These are phyloP conservation scores for Lithophane socia DNA, from an alignment of 2,888 invertebrate genomes.

Conservation along the genomic window DNA sequence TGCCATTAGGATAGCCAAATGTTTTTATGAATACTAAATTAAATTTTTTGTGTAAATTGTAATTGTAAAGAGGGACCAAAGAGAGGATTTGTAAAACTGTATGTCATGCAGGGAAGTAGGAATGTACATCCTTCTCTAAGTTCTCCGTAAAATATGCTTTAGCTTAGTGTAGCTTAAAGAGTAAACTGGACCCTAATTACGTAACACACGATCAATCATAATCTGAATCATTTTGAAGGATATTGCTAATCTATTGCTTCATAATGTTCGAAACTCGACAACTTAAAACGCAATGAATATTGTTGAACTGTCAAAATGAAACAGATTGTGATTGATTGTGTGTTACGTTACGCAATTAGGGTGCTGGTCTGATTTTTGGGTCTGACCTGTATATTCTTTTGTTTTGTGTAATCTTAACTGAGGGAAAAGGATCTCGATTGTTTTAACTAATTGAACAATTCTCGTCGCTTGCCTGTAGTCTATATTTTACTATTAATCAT, in stretches of 20 bases:
- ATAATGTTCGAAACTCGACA: too few species aligned
- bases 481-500: slow-evolving; percentile 5
- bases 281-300: too few species aligned
- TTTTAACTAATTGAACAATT: not conserved
- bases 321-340: too few species aligned
- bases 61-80: not conserved
- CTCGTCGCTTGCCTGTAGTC: slow-evolving; percentile 4
- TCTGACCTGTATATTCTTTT: not conserved
- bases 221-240: too few species aligned
- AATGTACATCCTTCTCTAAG: not conserved
- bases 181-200: too few species aligned
- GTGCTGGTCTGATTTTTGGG: not conserved
- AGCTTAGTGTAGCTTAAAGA: not conserved
- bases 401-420: not conserved
- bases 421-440: slow-evolving; percentile 28
- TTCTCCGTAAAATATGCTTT: not conserved
- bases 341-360: too few species aligned
- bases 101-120: not conserved
- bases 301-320: too few species aligned
- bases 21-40: not conserved
- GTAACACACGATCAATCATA: too few species aligned
- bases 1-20: slow-evolving; percentile 6
- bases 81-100: not conserved
- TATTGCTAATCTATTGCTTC: too few species aligned
- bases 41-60: not conserved